Percentiles rank a stretch among this genome's conserved stretches.
Conservation (phyloP, 1,140 invertebrate genomes). For the Ctenoplectra terminalis region DNA sequence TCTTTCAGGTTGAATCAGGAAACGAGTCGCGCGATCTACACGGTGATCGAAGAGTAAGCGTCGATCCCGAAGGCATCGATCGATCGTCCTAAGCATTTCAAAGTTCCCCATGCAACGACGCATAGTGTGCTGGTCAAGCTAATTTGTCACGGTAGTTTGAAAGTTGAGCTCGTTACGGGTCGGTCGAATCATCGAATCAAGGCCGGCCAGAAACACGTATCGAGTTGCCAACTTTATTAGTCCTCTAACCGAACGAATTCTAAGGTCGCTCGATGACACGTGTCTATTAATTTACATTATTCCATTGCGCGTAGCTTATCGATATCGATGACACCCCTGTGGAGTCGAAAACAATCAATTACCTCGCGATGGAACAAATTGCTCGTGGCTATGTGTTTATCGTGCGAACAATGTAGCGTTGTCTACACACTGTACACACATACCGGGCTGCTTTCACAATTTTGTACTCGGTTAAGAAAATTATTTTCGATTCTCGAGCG, state of each 20-base stretch:
- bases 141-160: conserved; percentile 40
- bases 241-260: conserved; percentile 12
- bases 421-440: too few species aligned
- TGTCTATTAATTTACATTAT: conserved; percentile 1
- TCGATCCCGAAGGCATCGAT: background rate
- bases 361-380: background rate
- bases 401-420: background rate
- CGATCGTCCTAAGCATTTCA: background rate
- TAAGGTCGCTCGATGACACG: conserved; percentile 23
- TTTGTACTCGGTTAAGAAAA: background rate
- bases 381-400: background rate
- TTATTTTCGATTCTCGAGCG: background rate
- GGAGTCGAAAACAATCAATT: too few species aligned
- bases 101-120: background rate
- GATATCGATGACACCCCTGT: too few species aligned
- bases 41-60: background rate
- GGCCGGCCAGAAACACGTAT: conserved; percentile 45
- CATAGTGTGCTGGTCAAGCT: background rate
- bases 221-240: conserved; percentile 44
- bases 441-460: conserved; percentile 8
- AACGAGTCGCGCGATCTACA: conserved; percentile 14
- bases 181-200: conserved; percentile 44
- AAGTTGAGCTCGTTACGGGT: conserved; percentile 39
- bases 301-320: background rate
- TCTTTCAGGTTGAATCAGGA: conserved; percentile 38